Evolutionary conservation across 1,140 invertebrate genomes (phyloP).

Genomic region (Drosophila orena): DNA sequence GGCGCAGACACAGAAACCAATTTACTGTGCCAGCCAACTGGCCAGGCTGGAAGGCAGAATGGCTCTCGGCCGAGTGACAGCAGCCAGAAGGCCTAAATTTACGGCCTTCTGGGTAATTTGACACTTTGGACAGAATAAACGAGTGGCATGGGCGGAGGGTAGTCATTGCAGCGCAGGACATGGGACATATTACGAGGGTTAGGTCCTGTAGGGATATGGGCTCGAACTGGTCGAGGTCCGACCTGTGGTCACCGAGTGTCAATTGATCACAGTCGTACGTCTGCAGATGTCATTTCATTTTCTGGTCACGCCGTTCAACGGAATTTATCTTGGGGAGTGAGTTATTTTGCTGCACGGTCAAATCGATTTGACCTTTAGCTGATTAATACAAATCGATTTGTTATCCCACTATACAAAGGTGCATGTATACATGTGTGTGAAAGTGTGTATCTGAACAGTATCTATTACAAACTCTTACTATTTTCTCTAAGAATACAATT

Average conservation of each 20-base stretch:
- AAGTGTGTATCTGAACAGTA: too few species aligned
- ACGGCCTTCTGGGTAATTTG: conserved; percentile 81
- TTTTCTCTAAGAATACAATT: too few species aligned
- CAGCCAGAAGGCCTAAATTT: conserved; percentile 75
- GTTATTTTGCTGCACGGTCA: conserved; percentile 12
- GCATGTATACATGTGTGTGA: too few species aligned
- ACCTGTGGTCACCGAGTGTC: conserved; percentile 63
- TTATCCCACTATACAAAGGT: not conserved
- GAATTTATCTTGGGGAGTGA: conserved; percentile 44
- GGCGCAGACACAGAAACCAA: conserved; percentile 61
- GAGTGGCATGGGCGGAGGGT: conserved; percentile 18
- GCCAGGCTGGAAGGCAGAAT: conserved; percentile 26
- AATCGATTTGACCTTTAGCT: conserved; percentile 33
- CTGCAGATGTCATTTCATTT: conserved; percentile 81
- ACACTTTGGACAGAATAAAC: conserved; percentile 68
- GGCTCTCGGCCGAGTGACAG: conserved; percentile 62
- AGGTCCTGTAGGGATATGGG: conserved; percentile 13
- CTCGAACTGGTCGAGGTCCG: conserved; percentile 23
- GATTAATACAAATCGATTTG: conserved; percentile 23
- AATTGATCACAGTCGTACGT: conserved; percentile 74
- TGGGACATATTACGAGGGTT: not conserved
- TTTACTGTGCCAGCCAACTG: conserved; percentile 47
- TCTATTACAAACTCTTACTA: too few species aligned
- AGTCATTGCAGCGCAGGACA: conserved; percentile 33
- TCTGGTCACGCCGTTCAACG: conserved; percentile 44